A percentile compares a stretch with the other conserved stretches of the same genome.
phyloP scores from a whole-genome alignment of 2,888 invertebrate species.

The Lathronympha strigana region DNA sequence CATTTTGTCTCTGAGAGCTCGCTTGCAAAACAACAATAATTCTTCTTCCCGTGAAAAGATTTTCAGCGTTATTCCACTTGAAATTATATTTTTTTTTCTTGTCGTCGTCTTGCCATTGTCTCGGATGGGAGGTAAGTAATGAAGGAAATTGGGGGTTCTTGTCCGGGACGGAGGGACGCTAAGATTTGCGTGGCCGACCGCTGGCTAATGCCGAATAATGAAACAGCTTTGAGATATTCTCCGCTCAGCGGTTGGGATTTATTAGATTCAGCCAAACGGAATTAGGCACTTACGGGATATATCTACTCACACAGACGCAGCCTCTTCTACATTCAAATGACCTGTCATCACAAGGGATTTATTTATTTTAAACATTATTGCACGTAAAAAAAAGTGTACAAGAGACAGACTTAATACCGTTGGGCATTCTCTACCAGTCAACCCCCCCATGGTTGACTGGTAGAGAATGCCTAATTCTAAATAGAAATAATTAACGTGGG shows the following conservation, averaged over 20 bases:
- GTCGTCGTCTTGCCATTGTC: conserved; percentile 83
- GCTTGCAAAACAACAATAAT: conserved; percentile 85
- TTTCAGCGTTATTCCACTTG: conserved; percentile 84
- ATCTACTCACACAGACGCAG: conserved; percentile 43
- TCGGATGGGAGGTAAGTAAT: conserved; percentile 83
- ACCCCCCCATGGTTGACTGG: too few relatives aligned
- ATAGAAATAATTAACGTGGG: too few relatives aligned
- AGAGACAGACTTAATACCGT: too few relatives aligned
- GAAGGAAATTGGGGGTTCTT: conserved; percentile 82
- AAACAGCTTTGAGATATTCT: conserved; percentile 78
- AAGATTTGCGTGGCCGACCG: conserved; percentile 81
- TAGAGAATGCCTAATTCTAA: too few relatives aligned
- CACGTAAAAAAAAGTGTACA: too few relatives aligned
- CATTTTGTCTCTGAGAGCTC: conserved; percentile 83
- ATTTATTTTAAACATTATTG: too few relatives aligned
- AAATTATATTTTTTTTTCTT: conserved; percentile 83
- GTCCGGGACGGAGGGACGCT: conserved; percentile 69
- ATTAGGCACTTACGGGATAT: conserved; percentile 64
- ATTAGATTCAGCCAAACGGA: conserved; percentile 76
- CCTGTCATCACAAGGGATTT: conserved; percentile 18
- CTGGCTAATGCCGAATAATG: conserved; percentile 80
- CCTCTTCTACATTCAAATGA: conserved; percentile 45
- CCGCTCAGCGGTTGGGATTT: conserved; percentile 73
- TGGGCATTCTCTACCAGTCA: too few relatives aligned
- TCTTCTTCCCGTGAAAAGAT: conserved; percentile 82